phyloP scores from a whole-genome alignment of 2,113 vertebrate species.

The Misgurnus mizolepis region DNA sequence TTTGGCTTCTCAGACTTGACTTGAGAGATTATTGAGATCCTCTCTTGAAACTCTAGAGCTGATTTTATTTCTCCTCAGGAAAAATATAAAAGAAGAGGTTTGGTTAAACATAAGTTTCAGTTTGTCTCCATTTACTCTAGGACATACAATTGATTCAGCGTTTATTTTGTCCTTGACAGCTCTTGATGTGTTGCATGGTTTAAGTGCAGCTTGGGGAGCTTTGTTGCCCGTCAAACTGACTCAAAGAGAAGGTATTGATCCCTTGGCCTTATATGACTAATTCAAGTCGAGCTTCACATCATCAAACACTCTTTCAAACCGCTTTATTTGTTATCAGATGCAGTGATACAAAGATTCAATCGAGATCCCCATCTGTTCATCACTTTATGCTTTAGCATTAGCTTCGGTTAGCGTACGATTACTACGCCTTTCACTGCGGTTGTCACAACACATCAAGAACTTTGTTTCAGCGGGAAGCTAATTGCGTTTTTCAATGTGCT shows the following conservation, averaged over 20 bases:
- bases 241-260: slow-evolving; percentile 30
- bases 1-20: too few species aligned
- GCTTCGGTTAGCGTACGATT: background rate
- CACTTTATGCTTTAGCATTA: slow-evolving; percentile 5
- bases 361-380: slow-evolving; percentile 17
- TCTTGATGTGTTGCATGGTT: slow-evolving; percentile 2
- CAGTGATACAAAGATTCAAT: slow-evolving; percentile 20
- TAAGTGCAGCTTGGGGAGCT: background rate
- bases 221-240: slow-evolving; percentile 24
- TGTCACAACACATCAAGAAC: background rate
- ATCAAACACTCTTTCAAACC: slow-evolving; percentile 7
- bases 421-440: slow-evolving; percentile 21
- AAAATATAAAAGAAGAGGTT: background rate
- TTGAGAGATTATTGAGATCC: too few species aligned
- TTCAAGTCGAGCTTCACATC: slow-evolving; percentile 18
- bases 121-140: background rate
- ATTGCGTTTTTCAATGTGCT: background rate
- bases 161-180: slow-evolving; percentile 1
- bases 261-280: slow-evolving; percentile 26
- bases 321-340: slow-evolving; percentile 19
- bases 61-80: too few species aligned
- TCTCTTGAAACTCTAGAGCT: too few species aligned
- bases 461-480: background rate
- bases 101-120: background rate
- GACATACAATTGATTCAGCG: background rate